Conservation (phyloP, 2,888 invertebrate species). For the Caenorhabditis drosophilae region DNA sequence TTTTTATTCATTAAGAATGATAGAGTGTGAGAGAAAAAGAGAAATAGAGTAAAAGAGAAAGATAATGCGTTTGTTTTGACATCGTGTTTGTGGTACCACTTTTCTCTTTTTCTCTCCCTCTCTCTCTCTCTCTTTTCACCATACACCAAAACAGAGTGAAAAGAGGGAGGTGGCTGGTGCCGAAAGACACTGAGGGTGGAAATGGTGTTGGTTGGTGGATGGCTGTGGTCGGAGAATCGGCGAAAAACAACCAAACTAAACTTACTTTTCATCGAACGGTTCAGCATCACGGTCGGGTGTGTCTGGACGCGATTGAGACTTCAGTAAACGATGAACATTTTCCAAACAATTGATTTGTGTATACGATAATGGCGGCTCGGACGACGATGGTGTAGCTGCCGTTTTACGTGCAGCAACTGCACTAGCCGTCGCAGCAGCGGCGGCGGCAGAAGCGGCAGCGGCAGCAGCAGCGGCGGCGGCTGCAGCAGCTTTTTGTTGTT, state of each 20-base stretch:
- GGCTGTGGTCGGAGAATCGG: slow-evolving; percentile 17
- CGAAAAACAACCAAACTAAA: slow-evolving; percentile 9
- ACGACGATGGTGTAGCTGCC: too few relatives aligned
- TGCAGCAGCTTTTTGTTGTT: slow-evolving; percentile 26
- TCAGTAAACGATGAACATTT: slow-evolving; percentile 66
- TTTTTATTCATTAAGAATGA: not conserved
- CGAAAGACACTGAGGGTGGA: slow-evolving; percentile 3
- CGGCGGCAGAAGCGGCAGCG: slow-evolving; percentile 19
- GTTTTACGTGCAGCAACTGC: too few relatives aligned
- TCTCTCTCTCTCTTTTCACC: too few relatives aligned
- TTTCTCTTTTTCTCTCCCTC: too few relatives aligned
- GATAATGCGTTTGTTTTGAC: slow-evolving; percentile 35
- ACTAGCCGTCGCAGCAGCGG: slow-evolving; percentile 5
- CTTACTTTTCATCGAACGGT: slow-evolving; percentile 40
- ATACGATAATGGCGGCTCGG: slow-evolving; percentile 47
- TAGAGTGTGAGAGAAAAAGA: not conserved
- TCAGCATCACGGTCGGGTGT: slow-evolving; percentile 29
- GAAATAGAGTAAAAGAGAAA: slow-evolving; percentile 2
- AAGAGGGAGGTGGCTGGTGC: too few relatives aligned
- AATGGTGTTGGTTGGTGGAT: slow-evolving; percentile 6
- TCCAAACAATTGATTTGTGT: slow-evolving; percentile 67
- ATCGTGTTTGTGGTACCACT: slow-evolving; percentile 8
- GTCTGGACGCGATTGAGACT: slow-evolving; percentile 55
- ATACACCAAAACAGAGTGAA: too few relatives aligned
- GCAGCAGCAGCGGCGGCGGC: slow-evolving; percentile 34